A percentile compares a stretch with the other conserved stretches of the same genome.
phyloP scores from a whole-genome alignment of 35 echinoderm and acorn worm species.

The Apostichopus japonicus region DNA sequence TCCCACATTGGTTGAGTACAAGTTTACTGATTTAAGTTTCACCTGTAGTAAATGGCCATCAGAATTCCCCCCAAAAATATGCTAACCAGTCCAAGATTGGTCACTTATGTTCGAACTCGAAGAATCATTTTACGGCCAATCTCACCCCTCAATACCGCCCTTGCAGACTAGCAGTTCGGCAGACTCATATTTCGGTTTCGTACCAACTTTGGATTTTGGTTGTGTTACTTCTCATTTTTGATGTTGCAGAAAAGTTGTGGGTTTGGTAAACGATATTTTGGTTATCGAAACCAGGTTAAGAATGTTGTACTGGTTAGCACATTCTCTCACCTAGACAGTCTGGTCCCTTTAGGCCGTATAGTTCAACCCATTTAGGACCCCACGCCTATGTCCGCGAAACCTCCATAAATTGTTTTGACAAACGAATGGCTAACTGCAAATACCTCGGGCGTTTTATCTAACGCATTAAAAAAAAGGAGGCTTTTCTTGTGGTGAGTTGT shows the following conservation, averaged over 20 bases:
- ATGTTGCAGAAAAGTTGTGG: neutral
- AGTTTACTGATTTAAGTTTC: no score
- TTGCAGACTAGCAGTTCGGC: no score
- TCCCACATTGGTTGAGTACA: no score
- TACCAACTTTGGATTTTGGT: neutral
- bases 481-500: conserved; percentile 30
- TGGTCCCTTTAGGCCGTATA: neutral
- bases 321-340: neutral
- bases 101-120: no score
- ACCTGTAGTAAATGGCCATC: no score
- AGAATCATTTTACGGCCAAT: no score
- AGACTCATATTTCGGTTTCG: no score
- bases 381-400: conserved; percentile 18
- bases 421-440: conserved; percentile 24
- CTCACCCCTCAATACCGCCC: no score
- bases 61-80: no score
- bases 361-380: neutral
- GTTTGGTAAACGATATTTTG: neutral
- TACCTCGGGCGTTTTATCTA: conserved; percentile 27
- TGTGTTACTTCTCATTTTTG: neutral
- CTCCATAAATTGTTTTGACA: conserved; percentile 44
- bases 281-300: neutral
- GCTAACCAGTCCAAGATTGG: no score
- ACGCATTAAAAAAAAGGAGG: neutral
- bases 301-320: neutral